Evolutionary conservation across 2,113 vertebrate species (phyloP).

Genomic region (Aplodontia rufa): DNA sequence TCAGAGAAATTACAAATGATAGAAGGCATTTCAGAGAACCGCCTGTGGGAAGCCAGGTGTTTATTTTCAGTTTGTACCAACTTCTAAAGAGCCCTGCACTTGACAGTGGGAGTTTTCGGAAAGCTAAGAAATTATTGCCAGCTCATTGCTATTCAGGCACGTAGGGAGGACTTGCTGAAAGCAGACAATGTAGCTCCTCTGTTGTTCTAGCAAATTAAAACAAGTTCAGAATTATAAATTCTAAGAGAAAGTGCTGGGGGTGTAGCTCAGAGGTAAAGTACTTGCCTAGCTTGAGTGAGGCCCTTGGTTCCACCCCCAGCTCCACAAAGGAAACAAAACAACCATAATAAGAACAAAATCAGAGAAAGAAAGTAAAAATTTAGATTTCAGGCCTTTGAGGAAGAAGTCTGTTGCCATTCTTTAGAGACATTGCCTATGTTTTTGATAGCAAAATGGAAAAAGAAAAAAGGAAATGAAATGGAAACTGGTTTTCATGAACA

Average conservation of each 20-base stretch:
- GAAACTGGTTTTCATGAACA: not conserved
- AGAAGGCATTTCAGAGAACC: conserved; percentile 57
- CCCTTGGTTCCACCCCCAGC: not conserved
- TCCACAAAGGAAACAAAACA: not conserved
- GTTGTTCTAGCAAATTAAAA: conserved; percentile 64
- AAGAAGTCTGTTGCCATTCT: not conserved
- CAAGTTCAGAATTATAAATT: conserved; percentile 63
- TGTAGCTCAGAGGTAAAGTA: not conserved
- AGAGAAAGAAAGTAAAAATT: not conserved
- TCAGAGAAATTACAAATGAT: conserved; percentile 68
- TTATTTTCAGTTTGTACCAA: conserved; percentile 70
- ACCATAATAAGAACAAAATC: not conserved
- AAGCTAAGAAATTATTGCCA: conserved; percentile 42
- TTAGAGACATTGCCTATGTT: not conserved
- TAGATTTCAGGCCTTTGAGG: conserved; percentile 20
- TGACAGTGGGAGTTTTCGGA: conserved; percentile 60
- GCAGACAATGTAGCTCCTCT: conserved; percentile 39
- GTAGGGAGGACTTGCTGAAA: conserved; percentile 53
- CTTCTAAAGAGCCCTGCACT: conserved; percentile 54
- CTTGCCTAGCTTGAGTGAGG: not conserved
- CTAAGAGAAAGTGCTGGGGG: not conserved
- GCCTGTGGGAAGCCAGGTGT: conserved; percentile 69
- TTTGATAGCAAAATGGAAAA: not conserved
- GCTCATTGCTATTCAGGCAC: conserved; percentile 50
- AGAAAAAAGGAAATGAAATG: not conserved